phyloP scores from a whole-genome alignment of 2,797 vertebrate species.

The Euthynnus affinis region DNA sequence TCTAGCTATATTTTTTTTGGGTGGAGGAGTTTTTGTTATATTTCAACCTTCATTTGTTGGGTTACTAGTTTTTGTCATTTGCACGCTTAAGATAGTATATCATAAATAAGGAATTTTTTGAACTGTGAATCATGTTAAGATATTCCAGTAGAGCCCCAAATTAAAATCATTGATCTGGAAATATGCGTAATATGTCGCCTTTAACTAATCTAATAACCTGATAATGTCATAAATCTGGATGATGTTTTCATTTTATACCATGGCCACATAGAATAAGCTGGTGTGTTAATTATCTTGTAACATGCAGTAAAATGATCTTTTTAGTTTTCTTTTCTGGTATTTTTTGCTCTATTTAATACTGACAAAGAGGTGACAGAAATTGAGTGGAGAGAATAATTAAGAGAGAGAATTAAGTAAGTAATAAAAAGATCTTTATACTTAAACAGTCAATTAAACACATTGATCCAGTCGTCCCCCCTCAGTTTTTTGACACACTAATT shows the following conservation, averaged over 20 bases:
- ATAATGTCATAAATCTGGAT: not conserved
- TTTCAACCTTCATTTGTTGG: not conserved
- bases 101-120: too few relatives aligned
- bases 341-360: not conserved
- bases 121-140: not conserved
- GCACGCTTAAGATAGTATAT: not conserved
- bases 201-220: not conserved
- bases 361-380: not conserved
- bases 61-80: not conserved
- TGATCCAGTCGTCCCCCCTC: slow-evolving; percentile 3
- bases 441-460: slow-evolving; percentile 16
- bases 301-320: too few relatives aligned
- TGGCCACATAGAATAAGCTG: too few relatives aligned
- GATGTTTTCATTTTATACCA: not conserved
- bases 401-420: too few relatives aligned
- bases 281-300: too few relatives aligned
- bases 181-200: too few relatives aligned
- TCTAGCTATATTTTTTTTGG: too few relatives aligned
- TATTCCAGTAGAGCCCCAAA: too few relatives aligned
- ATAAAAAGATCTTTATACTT: not conserved
- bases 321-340: not conserved
- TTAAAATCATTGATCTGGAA: too few relatives aligned
- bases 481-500: slow-evolving; percentile 9
- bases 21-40: not conserved
- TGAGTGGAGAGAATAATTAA: not conserved